Conservation (phyloP, 1,140 invertebrate species). For the Diuraphis noxia region DNA sequence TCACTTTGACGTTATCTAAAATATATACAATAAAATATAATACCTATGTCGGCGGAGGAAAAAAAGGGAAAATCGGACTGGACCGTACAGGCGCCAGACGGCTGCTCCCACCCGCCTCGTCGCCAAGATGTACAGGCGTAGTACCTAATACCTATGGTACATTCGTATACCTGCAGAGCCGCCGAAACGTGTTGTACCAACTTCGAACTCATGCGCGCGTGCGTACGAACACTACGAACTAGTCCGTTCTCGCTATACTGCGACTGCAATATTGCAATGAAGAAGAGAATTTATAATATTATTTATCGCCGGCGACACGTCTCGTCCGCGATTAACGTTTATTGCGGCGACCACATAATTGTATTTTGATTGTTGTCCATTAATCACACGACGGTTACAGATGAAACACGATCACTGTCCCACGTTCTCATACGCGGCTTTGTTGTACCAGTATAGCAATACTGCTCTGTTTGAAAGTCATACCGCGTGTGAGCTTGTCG, state of each 20-base stretch:
- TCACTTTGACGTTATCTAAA: neutral
- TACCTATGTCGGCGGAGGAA: neutral
- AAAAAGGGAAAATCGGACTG: constrained; percentile 44
- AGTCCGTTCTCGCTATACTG: neutral
- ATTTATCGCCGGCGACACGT: neutral
- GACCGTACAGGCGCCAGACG: constrained; percentile 48
- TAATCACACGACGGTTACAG: neutral
- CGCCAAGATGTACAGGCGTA: neutral
- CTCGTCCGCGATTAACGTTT: no score
- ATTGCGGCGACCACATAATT: neutral
- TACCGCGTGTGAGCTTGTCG: neutral
- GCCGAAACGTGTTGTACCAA: neutral
- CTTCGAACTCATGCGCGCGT: neutral
- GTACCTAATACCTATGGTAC: neutral
- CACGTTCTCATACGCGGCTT: neutral
- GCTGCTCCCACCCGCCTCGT: neutral
- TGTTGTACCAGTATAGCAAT: neutral
- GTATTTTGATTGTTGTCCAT: neutral
- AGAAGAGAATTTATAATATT: no score
- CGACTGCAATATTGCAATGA: neutral
- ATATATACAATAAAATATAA: neutral
- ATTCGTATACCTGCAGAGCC: neutral
- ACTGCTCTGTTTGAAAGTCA: neutral
- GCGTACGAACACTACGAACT: constrained; percentile 5
- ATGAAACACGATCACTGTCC: neutral